Evolutionary conservation across 2,888 invertebrate species (phyloP).

Genomic region (Autographa gamma): DNA sequence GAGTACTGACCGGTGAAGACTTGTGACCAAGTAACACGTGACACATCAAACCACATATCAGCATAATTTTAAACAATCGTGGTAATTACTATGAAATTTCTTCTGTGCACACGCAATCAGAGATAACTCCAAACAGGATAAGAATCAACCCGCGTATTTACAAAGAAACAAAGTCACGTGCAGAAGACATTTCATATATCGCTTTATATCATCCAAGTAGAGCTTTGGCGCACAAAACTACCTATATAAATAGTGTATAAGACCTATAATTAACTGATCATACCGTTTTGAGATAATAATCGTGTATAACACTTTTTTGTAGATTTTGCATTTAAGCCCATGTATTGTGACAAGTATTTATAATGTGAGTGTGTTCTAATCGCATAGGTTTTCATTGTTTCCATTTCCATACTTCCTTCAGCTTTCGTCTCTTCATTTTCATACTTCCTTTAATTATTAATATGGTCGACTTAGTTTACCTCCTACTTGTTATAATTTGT

Average conservation of each 20-base stretch:
- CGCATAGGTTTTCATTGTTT: conserved; percentile 56
- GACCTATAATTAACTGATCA: conserved; percentile 81
- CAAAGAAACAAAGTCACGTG: conserved; percentile 57
- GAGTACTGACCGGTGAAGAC: conserved; percentile 63
- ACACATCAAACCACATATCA: conserved; percentile 89
- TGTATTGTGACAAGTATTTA: conserved; percentile 86
- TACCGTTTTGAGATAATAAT: conserved; percentile 84
- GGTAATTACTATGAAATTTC: conserved; percentile 64
- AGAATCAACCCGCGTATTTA: conserved; percentile 5
- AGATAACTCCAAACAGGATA: conserved; percentile 29
- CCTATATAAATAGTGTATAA: conserved; percentile 80
- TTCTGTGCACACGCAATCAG: conserved; percentile 64
- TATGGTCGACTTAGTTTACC: conserved; percentile 18
- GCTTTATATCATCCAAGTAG: conserved; percentile 83
- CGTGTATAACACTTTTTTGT: conserved; percentile 86
- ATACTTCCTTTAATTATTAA: conserved; percentile 12
- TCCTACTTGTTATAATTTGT: conserved; percentile 25
- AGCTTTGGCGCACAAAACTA: conserved; percentile 85
- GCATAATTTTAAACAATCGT: conserved; percentile 73
- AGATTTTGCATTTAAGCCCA: conserved; percentile 87
- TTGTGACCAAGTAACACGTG: conserved; percentile 82
- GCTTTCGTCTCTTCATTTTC: background rate
- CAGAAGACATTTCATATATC: conserved; percentile 61
- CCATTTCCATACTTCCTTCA: conserved; percentile 48
- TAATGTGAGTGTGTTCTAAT: conserved; percentile 84